Evolutionary conservation across 2,888 invertebrate genomes (phyloP).

Genomic region (Flexamia atlantica): DNA sequence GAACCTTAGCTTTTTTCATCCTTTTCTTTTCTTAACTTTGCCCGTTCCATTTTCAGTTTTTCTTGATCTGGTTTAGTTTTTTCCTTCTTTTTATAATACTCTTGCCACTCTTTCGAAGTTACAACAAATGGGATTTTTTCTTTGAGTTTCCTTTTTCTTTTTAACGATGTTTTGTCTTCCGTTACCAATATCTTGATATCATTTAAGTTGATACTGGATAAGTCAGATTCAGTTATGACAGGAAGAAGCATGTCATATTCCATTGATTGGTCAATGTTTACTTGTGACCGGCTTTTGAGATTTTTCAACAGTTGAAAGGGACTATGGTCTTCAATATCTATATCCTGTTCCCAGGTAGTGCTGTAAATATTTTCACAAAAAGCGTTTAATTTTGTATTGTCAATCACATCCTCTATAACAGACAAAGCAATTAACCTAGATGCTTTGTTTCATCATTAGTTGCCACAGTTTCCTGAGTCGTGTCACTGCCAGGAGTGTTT

Average conservation of each 20-base stretch:
- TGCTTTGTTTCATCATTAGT: no score
- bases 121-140: slow-evolving; percentile 33
- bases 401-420: neutral
- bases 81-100: neutral
- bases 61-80: neutral
- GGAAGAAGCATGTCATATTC: slow-evolving; percentile 29
- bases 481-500: neutral
- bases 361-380: slow-evolving; percentile 14
- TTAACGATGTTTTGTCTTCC: slow-evolving; percentile 22
- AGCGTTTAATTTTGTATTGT: neutral
- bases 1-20: neutral
- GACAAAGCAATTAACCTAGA: no score
- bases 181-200: slow-evolving; percentile 22
- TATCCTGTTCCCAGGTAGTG: slow-evolving; percentile 24
- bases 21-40: neutral
- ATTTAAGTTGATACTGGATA: slow-evolving; percentile 8
- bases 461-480: neutral
- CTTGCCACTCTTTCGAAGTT: slow-evolving; percentile 1
- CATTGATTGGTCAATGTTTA: slow-evolving; percentile 3
- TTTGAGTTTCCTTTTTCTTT: slow-evolving; percentile 36
- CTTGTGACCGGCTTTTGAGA: neutral
- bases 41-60: neutral
- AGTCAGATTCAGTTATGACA: slow-evolving; percentile 4
- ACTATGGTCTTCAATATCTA: slow-evolving; percentile 56
- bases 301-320: slow-evolving; percentile 59